Evolutionary conservation across 2,888 invertebrate genomes (phyloP).

Genomic region (Ormyrus nitidulus): DNA sequence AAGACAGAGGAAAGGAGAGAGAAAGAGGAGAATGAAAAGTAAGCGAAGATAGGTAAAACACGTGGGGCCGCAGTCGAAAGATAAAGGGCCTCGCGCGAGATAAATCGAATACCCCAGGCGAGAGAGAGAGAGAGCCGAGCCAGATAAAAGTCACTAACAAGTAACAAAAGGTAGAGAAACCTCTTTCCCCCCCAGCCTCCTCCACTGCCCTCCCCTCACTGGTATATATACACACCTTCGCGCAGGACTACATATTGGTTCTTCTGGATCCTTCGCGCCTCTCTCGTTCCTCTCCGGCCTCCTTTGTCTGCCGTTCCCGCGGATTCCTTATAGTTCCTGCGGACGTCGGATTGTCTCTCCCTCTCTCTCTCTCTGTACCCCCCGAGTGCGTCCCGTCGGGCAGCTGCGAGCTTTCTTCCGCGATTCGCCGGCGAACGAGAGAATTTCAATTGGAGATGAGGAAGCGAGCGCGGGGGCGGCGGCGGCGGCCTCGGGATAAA

Average conservation of each 20-base stretch:
- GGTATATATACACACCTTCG: background rate
- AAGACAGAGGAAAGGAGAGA: slow-evolving; percentile 27
- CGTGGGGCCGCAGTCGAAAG: slow-evolving; percentile 37
- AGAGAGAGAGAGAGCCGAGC: slow-evolving; percentile 39
- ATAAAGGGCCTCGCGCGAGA: slow-evolving; percentile 61
- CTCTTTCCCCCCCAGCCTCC: slow-evolving; percentile 58
- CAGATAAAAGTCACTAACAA: slow-evolving; percentile 72
- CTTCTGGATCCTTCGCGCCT: slow-evolving; percentile 49
- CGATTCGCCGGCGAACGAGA: slow-evolving; percentile 37
- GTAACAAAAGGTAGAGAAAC: slow-evolving; percentile 66
- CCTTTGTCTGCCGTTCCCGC: slow-evolving; percentile 43
- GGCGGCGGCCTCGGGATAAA: background rate
- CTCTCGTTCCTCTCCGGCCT: slow-evolving; percentile 58
- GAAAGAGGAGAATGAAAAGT: slow-evolving; percentile 50
- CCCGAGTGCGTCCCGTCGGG: slow-evolving; percentile 13
- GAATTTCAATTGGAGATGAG: slow-evolving; percentile 51
- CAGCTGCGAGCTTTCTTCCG: slow-evolving; percentile 5
- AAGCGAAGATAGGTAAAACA: slow-evolving; percentile 50
- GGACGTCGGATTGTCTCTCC: slow-evolving; percentile 46
- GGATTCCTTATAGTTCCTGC: slow-evolving; percentile 40
- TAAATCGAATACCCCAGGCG: slow-evolving; percentile 64
- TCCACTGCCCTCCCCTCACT: background rate
- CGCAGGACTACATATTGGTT: slow-evolving; percentile 36
- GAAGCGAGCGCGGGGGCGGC: background rate
- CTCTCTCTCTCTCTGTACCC: background rate